Evolutionary conservation across 23 tunicate species (phyloP).

Genomic region (Trididemnum nubilum): DNA sequence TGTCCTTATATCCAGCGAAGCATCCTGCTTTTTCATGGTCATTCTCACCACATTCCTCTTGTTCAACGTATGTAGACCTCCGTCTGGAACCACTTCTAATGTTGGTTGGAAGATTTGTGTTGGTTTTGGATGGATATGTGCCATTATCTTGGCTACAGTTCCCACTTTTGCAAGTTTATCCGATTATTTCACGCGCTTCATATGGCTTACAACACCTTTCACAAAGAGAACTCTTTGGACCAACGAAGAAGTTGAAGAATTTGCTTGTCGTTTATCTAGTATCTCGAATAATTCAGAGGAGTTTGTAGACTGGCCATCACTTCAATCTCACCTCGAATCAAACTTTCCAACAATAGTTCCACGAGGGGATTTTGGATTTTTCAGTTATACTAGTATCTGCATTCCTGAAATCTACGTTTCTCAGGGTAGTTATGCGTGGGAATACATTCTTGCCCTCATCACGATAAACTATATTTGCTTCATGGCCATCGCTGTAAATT

Average conservation of each 20-base stretch:
- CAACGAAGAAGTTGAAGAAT: background rate
- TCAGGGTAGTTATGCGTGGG: slow-evolving; percentile 28
- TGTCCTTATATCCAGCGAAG: slow-evolving; percentile 26
- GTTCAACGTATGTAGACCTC: background rate
- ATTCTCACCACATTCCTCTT: background rate
- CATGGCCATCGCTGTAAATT: slow-evolving; percentile 25
- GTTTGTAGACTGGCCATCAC: background rate
- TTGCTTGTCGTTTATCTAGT: slow-evolving; percentile 16
- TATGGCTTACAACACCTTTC: slow-evolving; percentile 27
- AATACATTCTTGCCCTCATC: slow-evolving; percentile 25
- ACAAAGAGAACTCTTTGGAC: background rate
- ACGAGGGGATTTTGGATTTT: slow-evolving; percentile 44
- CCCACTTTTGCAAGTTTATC: slow-evolving; percentile 9
- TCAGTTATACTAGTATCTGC: slow-evolving; percentile 50
- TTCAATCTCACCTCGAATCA: background rate
- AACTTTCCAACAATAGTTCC: background rate
- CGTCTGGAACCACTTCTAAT: background rate
- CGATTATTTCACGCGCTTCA: background rate
- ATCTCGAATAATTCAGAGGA: background rate
- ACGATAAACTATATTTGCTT: slow-evolving; percentile 28
- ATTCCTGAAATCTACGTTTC: slow-evolving; percentile 35
- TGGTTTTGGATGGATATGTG: slow-evolving; percentile 9
- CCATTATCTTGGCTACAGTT: slow-evolving; percentile 13
- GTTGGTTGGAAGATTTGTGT: background rate
- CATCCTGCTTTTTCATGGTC: slow-evolving; percentile 31